Base-by-base conservation (phyloP, 2,113 vertebrate genomes). In the Lepisosteus oculatus region DNA sequence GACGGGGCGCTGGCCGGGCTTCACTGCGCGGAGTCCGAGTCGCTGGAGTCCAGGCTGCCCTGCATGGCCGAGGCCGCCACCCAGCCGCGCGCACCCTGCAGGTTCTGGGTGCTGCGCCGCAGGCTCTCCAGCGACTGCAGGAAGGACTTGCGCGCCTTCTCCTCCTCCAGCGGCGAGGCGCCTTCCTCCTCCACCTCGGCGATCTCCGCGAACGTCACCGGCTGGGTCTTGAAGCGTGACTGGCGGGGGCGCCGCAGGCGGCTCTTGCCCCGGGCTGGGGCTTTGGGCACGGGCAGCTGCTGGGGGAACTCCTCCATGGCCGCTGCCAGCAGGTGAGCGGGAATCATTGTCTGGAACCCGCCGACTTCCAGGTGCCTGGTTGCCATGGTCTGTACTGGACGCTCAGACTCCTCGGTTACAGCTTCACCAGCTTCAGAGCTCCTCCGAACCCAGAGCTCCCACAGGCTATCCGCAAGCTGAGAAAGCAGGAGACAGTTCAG, bases 131-230 rank as follows among this genome's bases (percentile, higher is more conserved):
- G 83, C 3, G 95, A 97, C 89, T 97, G 96, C 84, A 98, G 85
- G 85, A 98, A 99, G n/a, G 96, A 99, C 42, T 94, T 94, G 15
- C 91, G 92, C 9, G 97, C 97, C 77, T 95, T 92, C 82, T 98
- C 97, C 79, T 99, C 97, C 82, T 98, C 96, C 87, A 96, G 72
- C 0, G 97, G 93, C 0, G 95, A 97, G 72, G 91, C 94, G 8
- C 96, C 97, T 73, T 99, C 97, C 75, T 99, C 97, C 70, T 98
- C 97, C 73, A 97, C 96, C 90, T 99, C 97, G 55, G 96, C 95
- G 71, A 98, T 98, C 90, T 99, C 97, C 59, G 97, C 95, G 73
- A 98, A 99, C 79, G 97, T 99, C 83, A 99, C 96, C 0, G 97
- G 97, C 86, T 99, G 97, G 13, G 97, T 98, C 85, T 98, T 98